These are phyloP conservation scores for Panurus biarmicus DNA, from an alignment of 2,113 vertebrate genomes.

Conservation along the genomic window DNA sequence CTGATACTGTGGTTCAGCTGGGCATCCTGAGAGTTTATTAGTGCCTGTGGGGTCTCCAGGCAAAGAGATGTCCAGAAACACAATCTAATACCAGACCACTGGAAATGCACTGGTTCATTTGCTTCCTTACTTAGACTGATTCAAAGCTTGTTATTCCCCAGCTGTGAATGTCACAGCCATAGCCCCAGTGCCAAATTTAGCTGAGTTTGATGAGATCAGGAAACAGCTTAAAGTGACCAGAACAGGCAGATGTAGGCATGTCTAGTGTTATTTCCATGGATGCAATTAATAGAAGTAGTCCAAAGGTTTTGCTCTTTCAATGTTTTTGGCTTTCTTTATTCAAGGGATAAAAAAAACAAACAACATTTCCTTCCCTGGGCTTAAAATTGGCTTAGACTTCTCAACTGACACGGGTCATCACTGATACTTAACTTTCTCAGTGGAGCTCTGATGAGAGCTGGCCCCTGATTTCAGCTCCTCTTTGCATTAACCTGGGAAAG, in stretches of 20 bases:
- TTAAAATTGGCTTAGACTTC: background rate
- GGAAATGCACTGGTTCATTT: background rate
- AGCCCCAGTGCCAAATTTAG: background rate
- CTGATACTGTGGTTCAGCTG: background rate
- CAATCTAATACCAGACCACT: background rate
- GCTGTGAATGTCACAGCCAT: background rate
- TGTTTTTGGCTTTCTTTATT: background rate
- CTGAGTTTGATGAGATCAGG: background rate
- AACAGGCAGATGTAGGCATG: background rate
- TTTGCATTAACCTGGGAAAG: background rate
- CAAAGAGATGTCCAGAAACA: background rate
- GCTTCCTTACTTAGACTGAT: background rate
- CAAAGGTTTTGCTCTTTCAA: background rate
- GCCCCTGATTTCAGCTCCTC: background rate
- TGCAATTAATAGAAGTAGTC: background rate
- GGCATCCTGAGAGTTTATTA: background rate
- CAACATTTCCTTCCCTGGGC: background rate
- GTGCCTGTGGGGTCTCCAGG: background rate
- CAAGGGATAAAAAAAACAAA: background rate
- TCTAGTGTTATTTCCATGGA: background rate
- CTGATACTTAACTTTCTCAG: background rate
- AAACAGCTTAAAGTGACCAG: background rate
- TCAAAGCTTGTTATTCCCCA: slow-evolving; percentile 2
- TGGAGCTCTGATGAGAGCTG: background rate
- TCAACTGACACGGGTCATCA: background rate